Conservation (phyloP, 2,888 invertebrate species). For the Andrena hattorfiana region DNA sequence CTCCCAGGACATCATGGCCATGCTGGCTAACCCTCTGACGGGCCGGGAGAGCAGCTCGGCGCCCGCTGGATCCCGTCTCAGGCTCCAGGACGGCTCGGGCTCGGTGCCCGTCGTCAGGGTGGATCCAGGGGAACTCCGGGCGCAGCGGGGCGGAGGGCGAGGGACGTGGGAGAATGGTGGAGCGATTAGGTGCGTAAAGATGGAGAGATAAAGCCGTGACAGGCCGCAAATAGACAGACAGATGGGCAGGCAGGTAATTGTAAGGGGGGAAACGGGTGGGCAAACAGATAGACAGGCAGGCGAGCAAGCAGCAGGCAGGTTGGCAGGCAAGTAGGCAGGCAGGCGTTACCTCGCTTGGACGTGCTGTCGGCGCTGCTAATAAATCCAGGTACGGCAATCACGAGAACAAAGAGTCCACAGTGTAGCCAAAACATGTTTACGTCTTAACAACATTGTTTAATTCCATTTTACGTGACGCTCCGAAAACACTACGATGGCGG, state of each 20-base stretch:
- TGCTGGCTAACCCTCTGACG: not conserved
- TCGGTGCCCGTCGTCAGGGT: too few relatives aligned
- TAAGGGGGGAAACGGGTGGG: not conserved
- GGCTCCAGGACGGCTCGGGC: not conserved
- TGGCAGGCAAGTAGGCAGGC: conserved; percentile 41
- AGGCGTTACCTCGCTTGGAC: conserved; percentile 83
- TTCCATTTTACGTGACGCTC: conserved; percentile 84
- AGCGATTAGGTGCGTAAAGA: conserved; percentile 14
- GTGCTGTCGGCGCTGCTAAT: conserved; percentile 83
- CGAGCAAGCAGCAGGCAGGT: conserved; percentile 18
- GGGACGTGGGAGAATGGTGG: not conserved
- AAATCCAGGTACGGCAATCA: conserved; percentile 84
- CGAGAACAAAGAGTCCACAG: conserved; percentile 84
- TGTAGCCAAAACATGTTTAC: conserved; percentile 85
- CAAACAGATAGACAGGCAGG: conserved; percentile 30
- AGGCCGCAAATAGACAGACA: conserved; percentile 15
- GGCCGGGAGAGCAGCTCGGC: not conserved
- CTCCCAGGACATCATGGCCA: not conserved
- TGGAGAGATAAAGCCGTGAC: conserved; percentile 17
- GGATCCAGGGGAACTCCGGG: not conserved
- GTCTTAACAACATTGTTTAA: conserved; percentile 85
- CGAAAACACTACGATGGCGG: conserved; percentile 78
- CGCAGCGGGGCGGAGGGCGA: not conserved
- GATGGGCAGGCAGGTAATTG: conserved; percentile 11
- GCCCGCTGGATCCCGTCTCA: not conserved